Base-by-base conservation (phyloP, 2,113 vertebrate genomes). In the Columba livia region DNA sequence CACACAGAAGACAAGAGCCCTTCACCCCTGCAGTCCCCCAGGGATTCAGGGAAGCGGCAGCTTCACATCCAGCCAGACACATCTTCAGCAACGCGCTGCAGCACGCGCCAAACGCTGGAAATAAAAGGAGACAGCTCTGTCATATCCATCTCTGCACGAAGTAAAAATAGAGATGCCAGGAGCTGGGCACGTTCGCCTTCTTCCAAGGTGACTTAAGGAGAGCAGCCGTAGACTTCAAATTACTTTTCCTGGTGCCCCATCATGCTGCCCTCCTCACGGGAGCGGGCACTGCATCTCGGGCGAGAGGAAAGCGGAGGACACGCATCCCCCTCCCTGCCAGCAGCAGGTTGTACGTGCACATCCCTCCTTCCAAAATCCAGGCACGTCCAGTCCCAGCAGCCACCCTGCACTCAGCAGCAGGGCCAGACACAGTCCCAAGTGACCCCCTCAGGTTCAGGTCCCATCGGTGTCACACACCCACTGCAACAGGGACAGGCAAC, bases 191-290 rank as follows among this genome's bases (percentile, higher is more conserved):
- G 53, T 65, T 83, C 67, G 85, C 65, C 25, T 69, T 36, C 79
- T 79, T 78, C 83, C 92, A 92, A 79, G 90, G 90, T 94, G 96
- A 95, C 81, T 81, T 96, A 84, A 95, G 79, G 86, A 94, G 83
- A 96, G 51, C 72, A 56, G 72, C 12, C 21, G 0, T 4, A 62
- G 60, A 87, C 21, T 88, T 69, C 70, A 29, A 53, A 54, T 47
- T 20, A 57, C 36, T 85, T 86, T 53, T 78, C 26, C 82, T 54
- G 42, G 62, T 53, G 79, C 53, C 23, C 56, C 56, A 60, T 54
- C 6, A 64, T 88, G 66, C 7, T 23, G 42, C 15, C 17, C 47
- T 85, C 47, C 70, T 54, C 0, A 0, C 7, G 4, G 11, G 13
- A 89, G 66, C 50, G 38, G 56, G 18, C 0, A 1, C 28, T 15